Conservation (phyloP, 2,797 vertebrate species). For the Ceryle rudis region DNA sequence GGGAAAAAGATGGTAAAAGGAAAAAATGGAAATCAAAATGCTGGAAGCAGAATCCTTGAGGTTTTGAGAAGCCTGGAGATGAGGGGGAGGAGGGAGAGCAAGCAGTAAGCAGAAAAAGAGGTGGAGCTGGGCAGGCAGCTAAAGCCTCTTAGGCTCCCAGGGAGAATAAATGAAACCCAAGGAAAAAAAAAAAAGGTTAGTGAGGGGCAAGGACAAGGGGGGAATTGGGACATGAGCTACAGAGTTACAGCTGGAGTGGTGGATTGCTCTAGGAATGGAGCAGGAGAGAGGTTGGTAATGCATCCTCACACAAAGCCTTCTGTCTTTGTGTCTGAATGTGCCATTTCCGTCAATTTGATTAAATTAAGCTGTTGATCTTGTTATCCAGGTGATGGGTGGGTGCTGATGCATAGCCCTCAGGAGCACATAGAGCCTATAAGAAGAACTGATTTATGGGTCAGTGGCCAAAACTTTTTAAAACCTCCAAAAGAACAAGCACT, state of each 20-base stretch:
- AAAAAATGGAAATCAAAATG: conserved; percentile 43
- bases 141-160: background rate
- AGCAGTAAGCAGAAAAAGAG: conserved; percentile 33
- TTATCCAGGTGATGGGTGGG: background rate
- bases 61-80: conserved; percentile 34
- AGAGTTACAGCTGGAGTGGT: background rate
- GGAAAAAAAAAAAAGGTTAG: background rate
- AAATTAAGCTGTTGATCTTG: background rate
- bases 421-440: background rate
- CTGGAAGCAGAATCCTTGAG: conserved; percentile 38
- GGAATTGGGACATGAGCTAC: background rate
- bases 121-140: conserved; percentile 41
- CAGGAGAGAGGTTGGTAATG: background rate
- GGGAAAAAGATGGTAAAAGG: background rate
- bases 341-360: background rate
- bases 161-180: background rate
- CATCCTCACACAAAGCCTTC: background rate
- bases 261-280: background rate
- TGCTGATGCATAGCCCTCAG: background rate
- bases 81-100: conserved; percentile 52
- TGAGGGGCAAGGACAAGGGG: background rate
- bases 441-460: background rate
- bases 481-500: background rate
- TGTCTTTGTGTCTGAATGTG: background rate
- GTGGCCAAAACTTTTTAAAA: background rate